Base-by-base conservation (phyloP, 2,797 vertebrate species). In the Tapirus indicus region DNA sequence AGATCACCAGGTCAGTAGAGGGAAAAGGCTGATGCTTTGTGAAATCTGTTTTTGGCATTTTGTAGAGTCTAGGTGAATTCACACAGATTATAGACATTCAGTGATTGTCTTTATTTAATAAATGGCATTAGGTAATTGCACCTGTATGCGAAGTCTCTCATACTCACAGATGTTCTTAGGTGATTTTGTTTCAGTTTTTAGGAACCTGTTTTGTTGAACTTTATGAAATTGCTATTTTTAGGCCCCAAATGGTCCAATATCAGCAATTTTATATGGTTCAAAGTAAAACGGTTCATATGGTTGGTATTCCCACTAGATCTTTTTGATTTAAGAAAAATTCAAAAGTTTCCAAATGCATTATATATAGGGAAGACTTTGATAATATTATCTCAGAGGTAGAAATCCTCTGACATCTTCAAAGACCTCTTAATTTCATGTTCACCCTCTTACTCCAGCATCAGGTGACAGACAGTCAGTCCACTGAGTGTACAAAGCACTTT, bases 91-190 rank as follows among this genome's bases (percentile, higher is more conserved):
- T 21, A 41, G n/a, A 32, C 1, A 79, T 69, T 71, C 79, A 21
- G 23, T 62, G 54, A 77, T 38, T 54, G 20, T 54, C 20, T 87
- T 64, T 41, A 68, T 64, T 84, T 89, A 95, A 32, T 16, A 84
- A 84, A 75, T 66, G 71, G 14, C 38, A 49, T 71, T 95, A 74
- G 29, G 18, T n/a, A 44, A 77, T 75, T 96, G 91, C 35, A 88
- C n/a, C 64, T 20, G 56, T 41, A 52, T 32, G 7, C 74, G 6
- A 58, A 54, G 4, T 44, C 47, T 88, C 29, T 27, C 6, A 38
- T 82, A 5, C 38, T 80, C 21, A n/a, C 4, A 68, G 32, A 66
- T 54, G 7, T n/a, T 47, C 52, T 69, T 89, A 56, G 44, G 23
- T 84, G 35, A 97, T 29, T 17, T 80, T 68, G 32, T 58, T 92